These are phyloP conservation scores for Natator depressus DNA, from an alignment of 2,113 vertebrate species.

Conservation along the genomic window DNA sequence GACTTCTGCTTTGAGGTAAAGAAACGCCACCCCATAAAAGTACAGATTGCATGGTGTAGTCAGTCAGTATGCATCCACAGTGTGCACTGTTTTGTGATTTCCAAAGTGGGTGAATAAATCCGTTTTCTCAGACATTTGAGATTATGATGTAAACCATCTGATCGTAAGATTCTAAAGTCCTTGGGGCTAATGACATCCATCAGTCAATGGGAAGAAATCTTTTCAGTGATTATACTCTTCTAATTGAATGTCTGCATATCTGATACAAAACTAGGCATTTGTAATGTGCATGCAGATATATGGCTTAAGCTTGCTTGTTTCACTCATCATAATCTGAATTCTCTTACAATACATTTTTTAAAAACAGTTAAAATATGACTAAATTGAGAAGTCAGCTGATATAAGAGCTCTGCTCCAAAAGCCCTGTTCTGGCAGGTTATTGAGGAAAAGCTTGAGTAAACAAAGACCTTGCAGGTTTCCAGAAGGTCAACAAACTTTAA, in stretches of 20 bases:
- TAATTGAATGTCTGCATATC: constrained; percentile 8
- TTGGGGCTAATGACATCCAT: constrained; percentile 25
- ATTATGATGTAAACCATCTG: constrained; percentile 24
- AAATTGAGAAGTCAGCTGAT: constrained; percentile 2
- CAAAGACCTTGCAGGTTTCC: neutral
- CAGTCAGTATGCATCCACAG: neutral
- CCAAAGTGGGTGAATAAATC: neutral
- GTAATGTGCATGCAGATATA: neutral
- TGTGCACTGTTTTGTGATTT: neutral
- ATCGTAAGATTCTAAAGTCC: neutral
- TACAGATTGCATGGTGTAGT: neutral
- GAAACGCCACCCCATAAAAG: neutral
- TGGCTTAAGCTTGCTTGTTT: neutral
- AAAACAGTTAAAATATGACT: neutral
- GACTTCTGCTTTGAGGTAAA: constrained; percentile 98
- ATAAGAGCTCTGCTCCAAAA: constrained; percentile 6
- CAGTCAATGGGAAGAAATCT: neutral
- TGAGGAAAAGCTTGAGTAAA: neutral
- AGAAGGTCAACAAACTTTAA: neutral
- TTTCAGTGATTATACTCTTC: neutral
- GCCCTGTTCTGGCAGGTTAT: fast-evolving
- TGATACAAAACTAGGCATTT: neutral
- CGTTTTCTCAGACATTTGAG: neutral
- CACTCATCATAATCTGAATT: neutral
- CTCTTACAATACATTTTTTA: constrained; percentile 5